These are phyloP conservation scores for Chironex yamaguchii DNA, from an alignment of 30 jellyfish, hydroid and myxozoan genomes.

Conservation along the genomic window DNA sequence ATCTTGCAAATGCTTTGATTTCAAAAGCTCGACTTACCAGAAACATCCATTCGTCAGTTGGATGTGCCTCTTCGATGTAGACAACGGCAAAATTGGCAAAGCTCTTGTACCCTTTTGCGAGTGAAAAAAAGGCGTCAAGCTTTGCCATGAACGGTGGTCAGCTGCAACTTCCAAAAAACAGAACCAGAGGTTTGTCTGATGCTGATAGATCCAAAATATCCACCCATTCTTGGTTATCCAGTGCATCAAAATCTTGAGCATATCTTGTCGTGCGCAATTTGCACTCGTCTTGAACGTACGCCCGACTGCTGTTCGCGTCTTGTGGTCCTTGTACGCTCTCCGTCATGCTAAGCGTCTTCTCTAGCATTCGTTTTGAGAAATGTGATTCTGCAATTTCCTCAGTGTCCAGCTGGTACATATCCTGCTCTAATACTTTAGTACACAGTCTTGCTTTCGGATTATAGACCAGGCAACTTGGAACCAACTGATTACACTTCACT, in stretches of 20 bases:
- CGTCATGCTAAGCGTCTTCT: background rate
- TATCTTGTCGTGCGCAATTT: too few species aligned
- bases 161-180: slow-evolving; percentile 23
- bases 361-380: background rate
- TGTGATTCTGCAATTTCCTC: background rate
- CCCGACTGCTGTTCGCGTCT: background rate
- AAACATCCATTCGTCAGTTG: background rate
- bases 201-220: background rate
- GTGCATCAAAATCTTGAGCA: background rate
- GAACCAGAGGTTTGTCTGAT: background rate
- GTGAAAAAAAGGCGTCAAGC: background rate
- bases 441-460: background rate
- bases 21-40: background rate
- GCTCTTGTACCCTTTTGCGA: background rate
- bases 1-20: too few species aligned
- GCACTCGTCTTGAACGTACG: background rate
- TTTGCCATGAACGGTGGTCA: slow-evolving; percentile 28
- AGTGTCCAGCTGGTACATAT: background rate
- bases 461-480: background rate
- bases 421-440: background rate
- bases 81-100: background rate
- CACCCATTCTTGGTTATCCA: background rate
- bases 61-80: slow-evolving; percentile 24
- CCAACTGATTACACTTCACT: background rate
- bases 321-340: background rate